Evolutionary conservation across 30 jellyfish, hydroid and myxozoan genomes (phyloP).

Genomic region (Aurelia sp.): DNA sequence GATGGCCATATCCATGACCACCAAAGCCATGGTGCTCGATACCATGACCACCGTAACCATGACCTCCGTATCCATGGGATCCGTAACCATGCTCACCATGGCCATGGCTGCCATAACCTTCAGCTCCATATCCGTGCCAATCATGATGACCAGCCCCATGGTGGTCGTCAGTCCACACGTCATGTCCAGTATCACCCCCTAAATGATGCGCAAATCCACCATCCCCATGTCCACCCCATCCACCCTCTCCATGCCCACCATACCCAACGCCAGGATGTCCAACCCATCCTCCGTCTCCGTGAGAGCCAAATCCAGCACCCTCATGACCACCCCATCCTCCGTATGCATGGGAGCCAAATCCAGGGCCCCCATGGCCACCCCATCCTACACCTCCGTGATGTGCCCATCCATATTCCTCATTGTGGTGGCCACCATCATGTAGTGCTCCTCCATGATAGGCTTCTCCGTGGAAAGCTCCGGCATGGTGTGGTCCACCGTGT

Average conservation of each 20-base stretch:
- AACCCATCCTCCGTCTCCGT: slow-evolving; percentile 24
- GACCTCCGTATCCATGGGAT: slow-evolving; percentile 28
- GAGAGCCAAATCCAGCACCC: not conserved
- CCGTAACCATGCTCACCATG: slow-evolving; percentile 33
- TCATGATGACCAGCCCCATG: slow-evolving; percentile 23
- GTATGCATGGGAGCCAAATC: not conserved
- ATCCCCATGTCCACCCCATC: slow-evolving; percentile 19
- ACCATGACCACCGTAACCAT: slow-evolving; percentile 13
- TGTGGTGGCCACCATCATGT: not conserved
- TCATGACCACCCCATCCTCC: slow-evolving; percentile 29
- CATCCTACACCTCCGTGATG: not conserved
- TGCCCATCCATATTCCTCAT: not conserved
- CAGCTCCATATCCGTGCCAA: slow-evolving; percentile 7
- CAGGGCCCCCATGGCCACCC: not conserved
- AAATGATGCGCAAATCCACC: not conserved
- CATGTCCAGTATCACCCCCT: slow-evolving; percentile 6
- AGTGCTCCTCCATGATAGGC: too few relatives aligned
- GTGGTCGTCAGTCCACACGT: slow-evolving; percentile 32
- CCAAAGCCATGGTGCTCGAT: slow-evolving; percentile 22
- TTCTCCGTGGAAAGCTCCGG: not conserved
- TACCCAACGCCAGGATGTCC: not conserved
- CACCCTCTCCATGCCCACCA: slow-evolving; percentile 8
- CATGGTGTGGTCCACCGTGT: not conserved
- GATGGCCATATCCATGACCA: slow-evolving; percentile 3
- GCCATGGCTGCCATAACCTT: slow-evolving; percentile 13